These are phyloP conservation scores for Zygothrica quintamaculata DNA, from an alignment of 2,888 invertebrate species.

Conservation along the genomic window DNA sequence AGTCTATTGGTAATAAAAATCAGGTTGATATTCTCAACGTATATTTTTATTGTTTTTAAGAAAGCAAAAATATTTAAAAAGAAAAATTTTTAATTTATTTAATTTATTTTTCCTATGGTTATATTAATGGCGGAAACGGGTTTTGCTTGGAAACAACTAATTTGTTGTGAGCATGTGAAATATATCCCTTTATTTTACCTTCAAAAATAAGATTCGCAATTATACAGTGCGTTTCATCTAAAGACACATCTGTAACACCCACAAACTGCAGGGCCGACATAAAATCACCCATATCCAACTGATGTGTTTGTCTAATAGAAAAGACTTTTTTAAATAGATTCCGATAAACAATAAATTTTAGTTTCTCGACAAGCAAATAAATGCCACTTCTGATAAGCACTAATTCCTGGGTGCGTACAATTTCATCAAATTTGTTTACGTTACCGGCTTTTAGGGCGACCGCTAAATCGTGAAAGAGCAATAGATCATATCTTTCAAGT, in stretches of 20 bases:
- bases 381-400: conserved; percentile 99
- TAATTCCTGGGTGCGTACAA: conserved; percentile 93
- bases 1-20: no score
- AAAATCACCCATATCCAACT: conserved; percentile 94
- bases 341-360: conserved; percentile 97
- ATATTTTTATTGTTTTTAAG: no score
- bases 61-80: no score
- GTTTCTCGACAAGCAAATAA: conserved; percentile 97
- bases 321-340: conserved; percentile 97
- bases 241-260: conserved; percentile 93
- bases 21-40: no score
- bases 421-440: conserved; percentile 91
- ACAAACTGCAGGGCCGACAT: conserved; percentile 92
- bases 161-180: conserved; percentile 98
- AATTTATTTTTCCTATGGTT: conserved; percentile 84
- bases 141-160: conserved; percentile 98
- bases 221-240: conserved; percentile 98
- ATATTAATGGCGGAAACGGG: conserved; percentile 94
- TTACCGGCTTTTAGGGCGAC: conserved; percentile 96
- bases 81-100: no score
- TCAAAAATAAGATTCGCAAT: conserved; percentile 98
- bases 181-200: conserved; percentile 99
- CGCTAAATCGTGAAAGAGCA: conserved; percentile 95
- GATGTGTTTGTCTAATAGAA: conserved; percentile 91
- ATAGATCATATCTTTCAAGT: conserved; percentile 94